phyloP scores from a whole-genome alignment of 2,888 invertebrate species.

The Epirrhoe alternata region DNA sequence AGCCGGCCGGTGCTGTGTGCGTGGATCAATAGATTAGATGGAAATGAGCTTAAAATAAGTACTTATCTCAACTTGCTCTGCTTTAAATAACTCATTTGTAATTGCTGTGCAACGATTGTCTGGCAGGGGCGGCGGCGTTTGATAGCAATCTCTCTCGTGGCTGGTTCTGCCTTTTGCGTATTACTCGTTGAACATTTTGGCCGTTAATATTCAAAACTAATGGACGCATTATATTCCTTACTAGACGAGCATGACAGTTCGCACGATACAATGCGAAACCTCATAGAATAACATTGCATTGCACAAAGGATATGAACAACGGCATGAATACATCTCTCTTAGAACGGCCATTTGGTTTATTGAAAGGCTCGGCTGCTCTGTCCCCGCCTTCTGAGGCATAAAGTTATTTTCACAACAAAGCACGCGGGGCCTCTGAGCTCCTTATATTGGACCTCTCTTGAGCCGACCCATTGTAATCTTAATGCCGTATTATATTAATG shows the following conservation, averaged over 20 bases:
- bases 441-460: slow-evolving; percentile 83
- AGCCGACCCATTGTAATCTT: slow-evolving; percentile 83
- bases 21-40: slow-evolving; percentile 65
- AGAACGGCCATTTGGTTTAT: slow-evolving; percentile 77
- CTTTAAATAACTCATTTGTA: slow-evolving; percentile 72
- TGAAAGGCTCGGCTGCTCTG: slow-evolving; percentile 75
- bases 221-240: slow-evolving; percentile 43
- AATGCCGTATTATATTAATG: slow-evolving; percentile 84
- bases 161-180: slow-evolving; percentile 56
- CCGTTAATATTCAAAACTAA: slow-evolving; percentile 47
- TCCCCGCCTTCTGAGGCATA: slow-evolving; percentile 77
- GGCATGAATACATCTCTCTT: slow-evolving; percentile 67
- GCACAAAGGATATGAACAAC: slow-evolving; percentile 73
- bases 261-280: slow-evolving; percentile 43
- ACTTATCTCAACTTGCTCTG: slow-evolving; percentile 57
- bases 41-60: slow-evolving; percentile 65
- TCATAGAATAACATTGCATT: slow-evolving; percentile 66
- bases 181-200: slow-evolving; percentile 51
- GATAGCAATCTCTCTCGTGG: slow-evolving; percentile 65
- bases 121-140: slow-evolving; percentile 58
- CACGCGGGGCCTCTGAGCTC: slow-evolving; percentile 74
- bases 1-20: slow-evolving; percentile 55
- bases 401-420: slow-evolving; percentile 85
- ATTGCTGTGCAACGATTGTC: slow-evolving; percentile 68
- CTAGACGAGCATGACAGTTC: slow-evolving; percentile 41